Evolutionary conservation across 53 echinoderm and acorn worm genomes (phyloP).

Genomic region (Echinometra lucunter): DNA sequence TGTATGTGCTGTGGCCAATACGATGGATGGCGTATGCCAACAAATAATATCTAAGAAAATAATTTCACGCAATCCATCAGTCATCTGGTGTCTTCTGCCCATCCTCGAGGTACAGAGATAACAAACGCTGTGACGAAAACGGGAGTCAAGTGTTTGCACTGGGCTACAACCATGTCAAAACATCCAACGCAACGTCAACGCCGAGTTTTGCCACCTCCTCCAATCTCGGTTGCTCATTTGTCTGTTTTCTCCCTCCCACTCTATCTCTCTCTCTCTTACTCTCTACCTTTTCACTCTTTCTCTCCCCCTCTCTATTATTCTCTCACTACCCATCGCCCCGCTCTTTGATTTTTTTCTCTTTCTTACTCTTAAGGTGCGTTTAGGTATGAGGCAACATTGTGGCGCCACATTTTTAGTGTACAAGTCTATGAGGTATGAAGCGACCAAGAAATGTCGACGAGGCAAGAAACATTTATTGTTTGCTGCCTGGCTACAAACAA

Average conservation of each 20-base stretch:
- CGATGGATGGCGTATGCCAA: not conserved
- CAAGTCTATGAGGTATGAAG: too few relatives aligned
- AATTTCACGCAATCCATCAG: slow-evolving; percentile 14
- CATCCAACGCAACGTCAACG: slow-evolving; percentile 7
- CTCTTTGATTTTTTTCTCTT: not conserved
- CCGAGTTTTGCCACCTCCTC: not conserved
- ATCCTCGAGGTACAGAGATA: not conserved
- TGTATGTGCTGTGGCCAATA: not conserved
- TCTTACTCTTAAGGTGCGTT: too few relatives aligned
- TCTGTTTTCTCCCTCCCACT: not conserved
- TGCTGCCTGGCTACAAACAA: too few relatives aligned
- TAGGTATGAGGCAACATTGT: too few relatives aligned
- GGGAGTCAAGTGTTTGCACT: slow-evolving; percentile 9
- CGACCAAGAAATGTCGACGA: too few relatives aligned
- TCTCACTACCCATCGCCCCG: not conserved
- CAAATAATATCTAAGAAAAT: not conserved
- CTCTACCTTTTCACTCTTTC: not conserved
- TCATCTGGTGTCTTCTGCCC: not conserved
- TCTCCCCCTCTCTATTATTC: not conserved
- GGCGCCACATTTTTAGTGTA: too few relatives aligned
- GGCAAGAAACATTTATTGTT: too few relatives aligned
- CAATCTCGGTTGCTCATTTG: not conserved
- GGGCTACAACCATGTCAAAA: slow-evolving; percentile 26
- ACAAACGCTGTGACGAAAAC: slow-evolving; percentile 41
- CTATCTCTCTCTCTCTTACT: not conserved